Base-by-base conservation (phyloP, 1,140 invertebrate genomes). In the Drosophila orosa region DNA sequence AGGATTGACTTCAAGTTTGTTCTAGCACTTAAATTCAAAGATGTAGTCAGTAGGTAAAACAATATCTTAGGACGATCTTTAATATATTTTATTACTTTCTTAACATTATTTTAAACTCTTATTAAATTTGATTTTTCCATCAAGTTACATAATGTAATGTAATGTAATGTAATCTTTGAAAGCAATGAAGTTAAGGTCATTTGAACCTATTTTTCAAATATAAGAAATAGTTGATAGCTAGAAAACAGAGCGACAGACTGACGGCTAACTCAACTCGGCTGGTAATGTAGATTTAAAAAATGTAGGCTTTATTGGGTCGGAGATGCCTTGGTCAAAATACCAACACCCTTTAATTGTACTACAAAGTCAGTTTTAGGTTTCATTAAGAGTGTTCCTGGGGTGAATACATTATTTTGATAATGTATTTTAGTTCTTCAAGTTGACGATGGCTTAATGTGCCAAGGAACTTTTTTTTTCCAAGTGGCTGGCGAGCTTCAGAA, bases 401-500 rank as follows among this genome's bases (percentile, higher is more conserved):
- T 54, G 40, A 66, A 25, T 24, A 17, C 9, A 35, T 44, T 31
- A 54, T 66, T 52, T 42, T 66, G 61, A 69, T 37, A 67, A 47
- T 68, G 54, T 65, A 48, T 71, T 71, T 48, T 69, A 71, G 67
- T 71, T 71, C 15, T 19, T 48, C 27, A 58, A 71, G 42, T 71
- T 71, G 65, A 71, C 42, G 47, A 67, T 29, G 65, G 33, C 50
- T 71, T 57, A 68, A 40, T 56, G 39, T 57, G 45, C 24, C 33
- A 6, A 24, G 24, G n/a, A 71, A 69, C 50, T 69, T 58, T 52
- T 69, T 58, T 52, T 63, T 19, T 44, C 67, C 65, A 39, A 71
- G 39, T 29, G 56, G 17, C 29, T 37, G 24, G 45, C 29, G 17
- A 45, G 25, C 17, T 13, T 17, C 42, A 39, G 13, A 45, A 66